Base-by-base conservation (phyloP, 2,113 vertebrate species). In the Larimichthys polyactis region DNA sequence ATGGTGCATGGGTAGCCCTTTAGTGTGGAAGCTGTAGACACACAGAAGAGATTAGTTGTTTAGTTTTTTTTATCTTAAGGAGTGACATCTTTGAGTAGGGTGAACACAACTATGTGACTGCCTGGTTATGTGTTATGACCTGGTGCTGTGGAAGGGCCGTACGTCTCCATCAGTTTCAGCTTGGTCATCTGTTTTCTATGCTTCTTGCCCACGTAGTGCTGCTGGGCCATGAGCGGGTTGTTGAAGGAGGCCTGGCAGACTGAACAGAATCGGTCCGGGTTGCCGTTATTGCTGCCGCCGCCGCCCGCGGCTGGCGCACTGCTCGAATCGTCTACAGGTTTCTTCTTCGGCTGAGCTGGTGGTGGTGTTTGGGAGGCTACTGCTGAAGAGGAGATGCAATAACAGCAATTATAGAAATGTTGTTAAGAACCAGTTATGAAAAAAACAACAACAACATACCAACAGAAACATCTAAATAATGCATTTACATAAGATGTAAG, bases 191-290 rank as follows among this genome's bases (percentile, higher is more conserved):
- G 97, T 84, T 99, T 99, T 89, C 96, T 95, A 86, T 99, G 98
- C 91, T 97, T 99, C 94, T 98, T 99, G 94, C 98, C 98, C 51
- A 92, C 94, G 0, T 99, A 99, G 92, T 99, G 98, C 82, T 99
- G 98, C 75, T 97, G 96, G 87, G 98, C 97, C 97, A 99, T 99
- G 58, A 95, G 94, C 0, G 97, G 97, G 81, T 99, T 98, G 91
- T 99, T 99, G 93, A 99, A 99, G n/a, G 96, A 96, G 20, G 97
- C 97, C 32, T 97, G 96, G 92, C 98, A 99, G 89, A 97, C 97
- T 89, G 94, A 95, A 94, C 98, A 99, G 93, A 98, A 99, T 79
- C 97, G 96, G 91, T 98, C 94, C 1, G 97, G 96, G 92, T 99
- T 95, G 72, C 60, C 29, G 70, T 84, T 71, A 89, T 96, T 95